These are phyloP conservation scores for Oeneis ivallda DNA, from an alignment of 2,888 invertebrate genomes.

Conservation along the genomic window DNA sequence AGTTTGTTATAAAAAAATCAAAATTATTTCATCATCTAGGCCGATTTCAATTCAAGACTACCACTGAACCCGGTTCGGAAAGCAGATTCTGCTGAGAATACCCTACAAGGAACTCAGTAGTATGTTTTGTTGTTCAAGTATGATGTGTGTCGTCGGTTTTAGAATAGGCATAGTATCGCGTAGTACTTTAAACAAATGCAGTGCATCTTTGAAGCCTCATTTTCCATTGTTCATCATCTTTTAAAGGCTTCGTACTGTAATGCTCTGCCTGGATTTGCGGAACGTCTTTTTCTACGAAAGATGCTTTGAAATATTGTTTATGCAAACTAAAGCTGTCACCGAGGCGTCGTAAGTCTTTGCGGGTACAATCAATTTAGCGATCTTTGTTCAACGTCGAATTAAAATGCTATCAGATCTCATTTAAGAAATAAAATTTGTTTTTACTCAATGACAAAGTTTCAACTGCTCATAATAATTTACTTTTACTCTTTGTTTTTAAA, in stretches of 20 bases:
- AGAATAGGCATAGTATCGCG: conserved; percentile 1
- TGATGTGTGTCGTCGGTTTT: conserved; percentile 6
- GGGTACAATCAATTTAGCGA: conserved; percentile 2
- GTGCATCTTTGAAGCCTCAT: conserved; percentile 3
- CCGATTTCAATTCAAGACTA: too few species aligned
- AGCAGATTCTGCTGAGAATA: too few species aligned
- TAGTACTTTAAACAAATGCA: background rate
- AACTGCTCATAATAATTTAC: too few species aligned
- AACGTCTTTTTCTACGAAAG: conserved; percentile 10
- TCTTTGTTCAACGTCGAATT: background rate
- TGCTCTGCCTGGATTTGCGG: conserved; percentile 4
- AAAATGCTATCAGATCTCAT: background rate
- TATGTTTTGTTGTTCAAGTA: background rate
- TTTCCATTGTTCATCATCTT: conserved; percentile 6
- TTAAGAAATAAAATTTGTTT: background rate
- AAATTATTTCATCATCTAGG: too few species aligned
- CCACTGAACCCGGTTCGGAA: too few species aligned
- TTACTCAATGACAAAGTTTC: too few species aligned
- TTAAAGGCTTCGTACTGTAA: background rate
- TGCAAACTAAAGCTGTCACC: conserved; percentile 10
- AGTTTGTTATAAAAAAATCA: background rate
- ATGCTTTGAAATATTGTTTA: conserved; percentile 13
- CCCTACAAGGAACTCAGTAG: too few species aligned
- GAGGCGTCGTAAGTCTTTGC: conserved; percentile 1
- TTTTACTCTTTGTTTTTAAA: too few species aligned